Evolutionary conservation across 2,113 vertebrate species (phyloP), one percentile per base, ranked within the genome.

Genomic region (Alosa alosa): DNA sequence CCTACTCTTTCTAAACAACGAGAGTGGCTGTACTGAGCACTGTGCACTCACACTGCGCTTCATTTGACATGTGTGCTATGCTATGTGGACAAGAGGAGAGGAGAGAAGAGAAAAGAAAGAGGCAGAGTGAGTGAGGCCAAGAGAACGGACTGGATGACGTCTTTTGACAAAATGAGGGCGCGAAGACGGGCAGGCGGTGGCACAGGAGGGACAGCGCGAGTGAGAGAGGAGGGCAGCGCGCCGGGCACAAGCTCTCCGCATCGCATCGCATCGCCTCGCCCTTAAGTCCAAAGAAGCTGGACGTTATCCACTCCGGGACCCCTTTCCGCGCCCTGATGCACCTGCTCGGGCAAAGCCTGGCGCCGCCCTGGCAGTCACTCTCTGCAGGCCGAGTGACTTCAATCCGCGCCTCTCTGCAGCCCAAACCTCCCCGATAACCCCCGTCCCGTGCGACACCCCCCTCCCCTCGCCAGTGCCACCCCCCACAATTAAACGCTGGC

Each of bases 121-220:
- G 82, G 84, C 83, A 47, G 81, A 84, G 52, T 49, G 41, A 78
- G 81, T 84, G 44, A 84, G 52, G 15, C 52, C 2, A 60, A 22
- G 4, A 0, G 20, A 60, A 22, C 55, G 20, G 55, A 60, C 55
- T 5, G 20, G 18, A n/a, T n/a, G 57, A 68, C 22, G n/a, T 64
- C 57, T 9, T 64, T 25, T n/a, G 57, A n/a, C 20, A 6, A 64
- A n/a, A 64, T 25, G 57, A 8, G 64, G 64, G 8, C n/a, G 10
- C n/a, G 6, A 22, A 22, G 55, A 60, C 18, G 0, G 20, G 55
- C 55, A 60, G 18, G 50, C 10, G 0, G 20, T 20, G 18, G 5
- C 57, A n/a, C n/a, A 25, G 11, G 64, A 72, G 64, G 13, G 25
- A 72, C n/a, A 36, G 64, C 7, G 64, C 6, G 64, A 36, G 25